phyloP scores from a whole-genome alignment of 2,113 vertebrate genomes.

The Pterocles orientalis region DNA sequence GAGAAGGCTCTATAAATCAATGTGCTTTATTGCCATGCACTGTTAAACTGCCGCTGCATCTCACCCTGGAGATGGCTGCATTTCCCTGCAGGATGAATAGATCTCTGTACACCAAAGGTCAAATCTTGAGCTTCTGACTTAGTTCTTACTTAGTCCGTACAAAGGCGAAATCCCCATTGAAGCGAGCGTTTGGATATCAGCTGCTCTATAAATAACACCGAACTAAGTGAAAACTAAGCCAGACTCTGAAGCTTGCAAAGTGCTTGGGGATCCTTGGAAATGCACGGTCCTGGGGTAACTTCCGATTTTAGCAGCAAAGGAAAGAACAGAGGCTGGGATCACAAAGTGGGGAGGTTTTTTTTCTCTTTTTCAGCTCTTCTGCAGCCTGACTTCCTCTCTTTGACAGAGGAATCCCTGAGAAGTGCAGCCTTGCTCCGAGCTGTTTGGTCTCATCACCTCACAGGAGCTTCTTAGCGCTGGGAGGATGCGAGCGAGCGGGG shows the following conservation, averaged over 20 bases:
- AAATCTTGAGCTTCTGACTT: constrained; percentile 39
- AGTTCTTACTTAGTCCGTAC: constrained; percentile 29
- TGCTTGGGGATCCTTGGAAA: constrained; percentile 35
- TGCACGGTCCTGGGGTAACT: not conserved
- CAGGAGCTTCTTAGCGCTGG: not conserved
- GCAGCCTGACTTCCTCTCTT: constrained; percentile 11
- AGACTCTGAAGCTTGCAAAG: constrained; percentile 15
- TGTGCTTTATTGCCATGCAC: constrained; percentile 27
- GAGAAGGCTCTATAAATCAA: constrained; percentile 49
- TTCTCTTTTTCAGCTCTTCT: not conserved
- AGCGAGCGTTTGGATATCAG: not conserved
- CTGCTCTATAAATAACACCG: constrained; percentile 52
- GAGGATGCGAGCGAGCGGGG: not conserved
- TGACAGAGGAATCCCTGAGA: constrained; percentile 50
- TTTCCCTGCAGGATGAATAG: constrained; percentile 18
- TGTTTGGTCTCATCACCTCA: constrained; percentile 34
- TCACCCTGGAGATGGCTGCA: not conserved
- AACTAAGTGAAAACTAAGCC: constrained; percentile 24
- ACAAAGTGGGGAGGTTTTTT: not conserved
- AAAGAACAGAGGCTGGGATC: constrained; percentile 48
- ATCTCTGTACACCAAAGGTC: constrained; percentile 40
- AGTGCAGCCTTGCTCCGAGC: constrained; percentile 17
- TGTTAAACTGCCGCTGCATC: not conserved
- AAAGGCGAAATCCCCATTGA: constrained; percentile 44
- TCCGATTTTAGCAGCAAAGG: constrained; percentile 40